These are phyloP conservation scores for Drosophila virilis DNA, from an alignment of 1,140 invertebrate species.

Conservation along the genomic window DNA sequence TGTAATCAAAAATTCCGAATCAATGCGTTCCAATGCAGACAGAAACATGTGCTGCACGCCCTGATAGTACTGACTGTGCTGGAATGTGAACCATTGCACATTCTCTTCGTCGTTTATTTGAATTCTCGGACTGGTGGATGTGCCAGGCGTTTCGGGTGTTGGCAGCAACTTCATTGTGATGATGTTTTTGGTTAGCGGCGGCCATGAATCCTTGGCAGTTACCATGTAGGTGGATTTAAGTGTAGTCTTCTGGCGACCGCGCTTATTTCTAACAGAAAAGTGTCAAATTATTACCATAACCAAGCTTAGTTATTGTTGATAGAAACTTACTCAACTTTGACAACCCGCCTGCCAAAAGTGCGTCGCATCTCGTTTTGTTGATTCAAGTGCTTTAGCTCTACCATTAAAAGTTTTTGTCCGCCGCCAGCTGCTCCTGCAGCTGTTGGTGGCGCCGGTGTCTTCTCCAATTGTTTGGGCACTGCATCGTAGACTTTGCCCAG, in stretches of 20 bases:
- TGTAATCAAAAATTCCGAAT: slow-evolving; percentile 92
- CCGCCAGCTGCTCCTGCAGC: slow-evolving; percentile 4
- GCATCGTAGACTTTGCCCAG: slow-evolving; percentile 67
- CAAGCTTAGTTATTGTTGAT: not conserved
- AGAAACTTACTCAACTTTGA: slow-evolving; percentile 84
- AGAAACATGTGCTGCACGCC: slow-evolving; percentile 90
- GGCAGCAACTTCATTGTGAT: slow-evolving; percentile 90
- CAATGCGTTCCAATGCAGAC: slow-evolving; percentile 91
- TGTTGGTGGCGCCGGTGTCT: slow-evolving; percentile 14
- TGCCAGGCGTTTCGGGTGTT: slow-evolving; percentile 65
- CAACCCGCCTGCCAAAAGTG: slow-evolving; percentile 93
- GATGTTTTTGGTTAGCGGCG: slow-evolving; percentile 88
- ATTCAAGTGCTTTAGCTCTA: slow-evolving; percentile 92
- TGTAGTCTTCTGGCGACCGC: slow-evolving; percentile 85
- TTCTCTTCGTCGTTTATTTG: slow-evolving; percentile 38
- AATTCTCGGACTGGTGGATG: slow-evolving; percentile 31
- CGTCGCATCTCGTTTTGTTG: slow-evolving; percentile 92
- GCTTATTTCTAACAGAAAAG: slow-evolving; percentile 85
- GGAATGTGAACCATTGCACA: slow-evolving; percentile 90
- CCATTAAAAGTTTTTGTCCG: slow-evolving; percentile 85
- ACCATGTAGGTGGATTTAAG: slow-evolving; percentile 89
- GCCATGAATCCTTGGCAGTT: slow-evolving; percentile 88
- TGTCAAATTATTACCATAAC: not conserved
- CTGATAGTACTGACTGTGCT: slow-evolving; percentile 92
- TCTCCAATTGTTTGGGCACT: slow-evolving; percentile 60